Evolutionary conservation across 2,113 vertebrate genomes (phyloP), one percentile per base, ranked within the genome.

Genomic region (Burhinus bistriatus): DNA sequence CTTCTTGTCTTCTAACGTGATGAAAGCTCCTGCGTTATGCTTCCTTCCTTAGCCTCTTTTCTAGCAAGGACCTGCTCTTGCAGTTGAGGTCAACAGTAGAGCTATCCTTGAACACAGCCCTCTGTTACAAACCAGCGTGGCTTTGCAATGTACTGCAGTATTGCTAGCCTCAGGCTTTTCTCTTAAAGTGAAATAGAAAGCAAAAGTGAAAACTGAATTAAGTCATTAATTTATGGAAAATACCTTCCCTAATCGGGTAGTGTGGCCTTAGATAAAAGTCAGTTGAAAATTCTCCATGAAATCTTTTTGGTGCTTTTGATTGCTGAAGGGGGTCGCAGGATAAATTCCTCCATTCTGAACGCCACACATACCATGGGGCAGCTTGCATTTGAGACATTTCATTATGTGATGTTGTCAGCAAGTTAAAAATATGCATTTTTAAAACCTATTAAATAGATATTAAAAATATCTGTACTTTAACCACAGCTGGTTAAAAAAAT

Each of bases 101-200:
- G 11, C 12, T 81, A 3, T 16, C 29, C 23, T 55, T 83, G 76
- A 90, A 18, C 2, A 9, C n/a, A 58, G 18, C 49, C 22, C 25
- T 32, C n/a, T 19, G 4, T 68, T 58, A 52, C 38, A 86, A 77
- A 75, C 21, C 21, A 57, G 42, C 5, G 17, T 4, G 15, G 6
- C 16, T 71, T 26, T 77, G 29, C 30, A 34, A 27, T 59, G 23
- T 69, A 23, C 59, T 25, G 34, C 17, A 73, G 34, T 26, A 86
- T 59, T 78, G 70, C 51, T 70, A 44, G 52, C 86, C 83, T 72
- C 57, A 12, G 93, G 94, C 73, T 16, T 83, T 87, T 83, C 71
- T 83, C 94, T 84, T 49, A 70, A 89, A 92, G 75, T 47, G 85
- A 92, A 92, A 86, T 32, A 81, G 66, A 92, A 96, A 93, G 75